phyloP scores from a whole-genome alignment of 1,140 invertebrate genomes.

The Orussus abietinus region DNA sequence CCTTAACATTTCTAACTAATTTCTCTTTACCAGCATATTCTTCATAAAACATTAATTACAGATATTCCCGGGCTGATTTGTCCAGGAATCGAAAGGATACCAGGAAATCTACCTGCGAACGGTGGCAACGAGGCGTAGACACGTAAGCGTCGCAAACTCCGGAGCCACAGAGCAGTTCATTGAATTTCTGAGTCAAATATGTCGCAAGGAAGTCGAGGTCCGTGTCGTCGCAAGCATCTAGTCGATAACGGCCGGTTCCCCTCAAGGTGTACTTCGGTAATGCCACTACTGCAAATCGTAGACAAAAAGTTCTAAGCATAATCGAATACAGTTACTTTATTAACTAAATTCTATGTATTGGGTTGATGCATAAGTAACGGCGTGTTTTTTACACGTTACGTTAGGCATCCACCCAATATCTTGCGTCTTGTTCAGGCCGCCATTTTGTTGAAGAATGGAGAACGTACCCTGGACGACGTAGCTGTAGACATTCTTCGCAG shows the following conservation, averaged over 20 bases:
- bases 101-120: constrained; percentile 26
- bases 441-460: too few relatives aligned
- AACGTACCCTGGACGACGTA: constrained; percentile 33
- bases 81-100: too few relatives aligned
- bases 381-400: too few relatives aligned
- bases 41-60: too few relatives aligned
- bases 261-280: constrained; percentile 31
- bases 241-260: constrained; percentile 31
- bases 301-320: background rate
- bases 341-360: constrained; percentile 1
- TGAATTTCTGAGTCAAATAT: constrained; percentile 32
- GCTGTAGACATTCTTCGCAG: constrained; percentile 30
- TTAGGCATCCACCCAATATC: too few relatives aligned
- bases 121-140: constrained; percentile 30
- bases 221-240: constrained; percentile 29
- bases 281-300: constrained; percentile 30
- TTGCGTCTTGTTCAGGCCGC: too few relatives aligned
- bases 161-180: constrained; percentile 30
- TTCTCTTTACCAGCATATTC: too few relatives aligned
- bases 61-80: too few relatives aligned
- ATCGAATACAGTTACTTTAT: background rate
- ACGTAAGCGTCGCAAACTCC: constrained; percentile 31
- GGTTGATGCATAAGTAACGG: too few relatives aligned
- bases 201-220: constrained; percentile 26
- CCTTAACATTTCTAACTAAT: too few relatives aligned